Conservation (phyloP, 2,113 vertebrate species). For the Ictidomys tridecemlineatus region DNA sequence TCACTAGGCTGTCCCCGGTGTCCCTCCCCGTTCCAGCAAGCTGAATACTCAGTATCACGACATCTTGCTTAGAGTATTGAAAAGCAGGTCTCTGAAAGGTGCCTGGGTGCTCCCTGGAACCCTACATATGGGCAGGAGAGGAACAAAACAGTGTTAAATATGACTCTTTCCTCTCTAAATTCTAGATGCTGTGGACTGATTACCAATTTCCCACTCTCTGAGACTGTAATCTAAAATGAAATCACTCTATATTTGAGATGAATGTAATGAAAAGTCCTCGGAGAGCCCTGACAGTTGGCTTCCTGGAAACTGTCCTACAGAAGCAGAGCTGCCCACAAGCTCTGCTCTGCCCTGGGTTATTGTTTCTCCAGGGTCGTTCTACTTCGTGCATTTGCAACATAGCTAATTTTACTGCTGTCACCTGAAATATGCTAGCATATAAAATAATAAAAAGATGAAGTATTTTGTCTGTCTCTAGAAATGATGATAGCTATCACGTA, state of each 20-base stretch:
- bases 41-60: not conserved
- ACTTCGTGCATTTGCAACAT: not conserved
- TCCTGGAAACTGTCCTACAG: not conserved
- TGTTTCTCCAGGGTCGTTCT: not conserved
- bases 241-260: not conserved
- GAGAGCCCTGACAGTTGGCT: not conserved
- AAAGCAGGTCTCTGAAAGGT: constrained; percentile 41
- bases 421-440: not conserved
- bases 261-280: not conserved
- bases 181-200: constrained; percentile 62
- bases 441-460: not conserved
- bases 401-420: not conserved
- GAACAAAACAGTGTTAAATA: constrained; percentile 55
- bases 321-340: not conserved
- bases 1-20: not conserved
- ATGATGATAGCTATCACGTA: not conserved
- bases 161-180: constrained; percentile 48
- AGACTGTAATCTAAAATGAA: constrained; percentile 52
- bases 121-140: constrained; percentile 50
- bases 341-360: not conserved
- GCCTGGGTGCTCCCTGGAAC: constrained; percentile 2
- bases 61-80: not conserved
- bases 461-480: not conserved
- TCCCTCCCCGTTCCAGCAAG: not conserved
- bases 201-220: constrained; percentile 29